Conservation (phyloP, 2,113 vertebrate species). For the Osmerus eperlanus region DNA sequence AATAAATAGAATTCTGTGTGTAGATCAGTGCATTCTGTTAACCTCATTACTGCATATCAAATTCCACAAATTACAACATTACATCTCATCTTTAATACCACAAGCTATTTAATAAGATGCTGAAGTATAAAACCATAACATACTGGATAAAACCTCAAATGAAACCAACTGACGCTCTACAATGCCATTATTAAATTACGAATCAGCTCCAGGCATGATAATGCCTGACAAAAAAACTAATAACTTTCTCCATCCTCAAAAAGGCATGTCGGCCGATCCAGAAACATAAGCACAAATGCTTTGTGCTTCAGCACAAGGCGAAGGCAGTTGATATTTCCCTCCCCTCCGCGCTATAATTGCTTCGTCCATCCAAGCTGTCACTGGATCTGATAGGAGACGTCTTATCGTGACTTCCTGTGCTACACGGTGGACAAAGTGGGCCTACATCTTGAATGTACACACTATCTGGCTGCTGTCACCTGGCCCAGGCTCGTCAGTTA, state of each 20-base stretch:
- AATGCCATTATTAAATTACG: conserved; percentile 40
- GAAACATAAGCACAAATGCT: conserved; percentile 41
- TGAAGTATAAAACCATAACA: conserved; percentile 22
- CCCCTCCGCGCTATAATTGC: conserved; percentile 63
- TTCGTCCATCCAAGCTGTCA: conserved; percentile 57
- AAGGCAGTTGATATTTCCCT: conserved; percentile 45
- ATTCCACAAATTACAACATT: conserved; percentile 60
- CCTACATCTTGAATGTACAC: conserved; percentile 30
- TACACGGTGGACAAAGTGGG: conserved; percentile 59
- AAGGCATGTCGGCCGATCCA: conserved; percentile 20
- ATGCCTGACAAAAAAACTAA: conserved; percentile 14
- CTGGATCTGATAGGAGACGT: conserved; percentile 58
- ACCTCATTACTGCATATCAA: conserved; percentile 38
- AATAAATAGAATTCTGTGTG: conserved; percentile 10
- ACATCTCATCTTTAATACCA: conserved; percentile 58
- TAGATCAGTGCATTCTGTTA: conserved; percentile 10
- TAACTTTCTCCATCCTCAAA: conserved; percentile 7
- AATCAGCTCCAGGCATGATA: conserved; percentile 31
- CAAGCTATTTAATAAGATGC: conserved; percentile 47
- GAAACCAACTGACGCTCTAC: conserved; percentile 30
- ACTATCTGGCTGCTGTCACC: conserved; percentile 45
- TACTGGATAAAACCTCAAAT: conserved; percentile 18
- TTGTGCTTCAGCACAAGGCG: conserved; percentile 33
- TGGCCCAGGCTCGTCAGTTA: conserved; percentile 40
- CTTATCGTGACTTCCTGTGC: conserved; percentile 53